These are phyloP conservation scores for Pimephales promelas DNA, from an alignment of 2,113 vertebrate species.

Conservation along the genomic window DNA sequence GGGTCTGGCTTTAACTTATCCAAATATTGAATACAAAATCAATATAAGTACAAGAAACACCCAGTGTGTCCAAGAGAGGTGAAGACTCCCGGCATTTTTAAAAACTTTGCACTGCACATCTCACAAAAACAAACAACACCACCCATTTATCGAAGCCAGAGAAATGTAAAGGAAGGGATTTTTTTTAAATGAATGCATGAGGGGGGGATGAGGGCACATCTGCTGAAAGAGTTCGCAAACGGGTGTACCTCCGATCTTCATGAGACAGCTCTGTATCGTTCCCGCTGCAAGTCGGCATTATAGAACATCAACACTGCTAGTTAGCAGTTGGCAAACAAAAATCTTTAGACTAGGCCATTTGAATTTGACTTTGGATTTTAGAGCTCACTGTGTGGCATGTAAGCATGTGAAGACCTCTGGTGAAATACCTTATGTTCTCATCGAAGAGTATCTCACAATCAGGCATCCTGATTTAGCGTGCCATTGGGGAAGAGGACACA, in stretches of 20 bases:
- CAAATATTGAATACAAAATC: neutral
- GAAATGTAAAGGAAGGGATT: constrained; percentile 2
- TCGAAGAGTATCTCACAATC: constrained; percentile 78
- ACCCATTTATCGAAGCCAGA: neutral
- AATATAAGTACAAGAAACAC: neutral
- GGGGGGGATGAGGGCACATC: constrained; percentile 45
- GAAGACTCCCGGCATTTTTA: constrained; percentile 49
- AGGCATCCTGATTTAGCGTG: constrained; percentile 78
- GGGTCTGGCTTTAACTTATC: neutral
- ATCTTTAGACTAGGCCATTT: neutral
- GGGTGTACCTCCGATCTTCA: constrained; percentile 83
- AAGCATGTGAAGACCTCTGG: constrained; percentile 53
- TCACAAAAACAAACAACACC: constrained; percentile 25
- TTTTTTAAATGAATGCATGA: constrained; percentile 41
- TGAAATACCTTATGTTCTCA: constrained; percentile 80
- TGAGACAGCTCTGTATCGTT: constrained; percentile 79
- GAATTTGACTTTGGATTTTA: neutral
- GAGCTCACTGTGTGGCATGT: constrained; percentile 11
- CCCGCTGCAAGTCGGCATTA: constrained; percentile 72
- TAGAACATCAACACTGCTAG: neutral
- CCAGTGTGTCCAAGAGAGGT: neutral
- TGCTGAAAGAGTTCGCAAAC: constrained; percentile 65
- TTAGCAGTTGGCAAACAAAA: neutral
- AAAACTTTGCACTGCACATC: constrained; percentile 35
- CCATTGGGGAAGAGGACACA: constrained; percentile 62